Base-by-base conservation (phyloP, 2,113 vertebrate species). In the Nibea coibor region DNA sequence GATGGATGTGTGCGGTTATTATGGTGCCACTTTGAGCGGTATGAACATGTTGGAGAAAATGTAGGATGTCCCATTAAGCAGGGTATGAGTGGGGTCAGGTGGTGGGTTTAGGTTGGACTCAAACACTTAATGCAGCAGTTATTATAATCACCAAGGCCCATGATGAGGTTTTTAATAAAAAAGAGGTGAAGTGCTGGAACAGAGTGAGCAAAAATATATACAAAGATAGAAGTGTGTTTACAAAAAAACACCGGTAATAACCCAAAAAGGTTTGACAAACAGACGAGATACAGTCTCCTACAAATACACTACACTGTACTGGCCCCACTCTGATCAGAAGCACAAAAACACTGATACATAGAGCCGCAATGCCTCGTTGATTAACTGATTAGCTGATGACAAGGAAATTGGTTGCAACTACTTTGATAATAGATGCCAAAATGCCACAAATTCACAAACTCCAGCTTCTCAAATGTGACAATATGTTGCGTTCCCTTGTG, bases 1-100 rank as follows among this genome's bases (percentile, higher is more conserved):
- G 47, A 65, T 48, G 50, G 28, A 78, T 51, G 71, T 78, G 50
- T 76, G 64, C 43, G 31, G 66, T 75, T 78, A 75, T 70, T 76
- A 71, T 68, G 28, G 24, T 26, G 57, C 45, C 42, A 65, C 45
- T 45, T 26, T 47, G 17, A 53, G 58, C 47, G 47, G 12, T 48
- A 53, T 70, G 6, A 77, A 75, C 35, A 63, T 22, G 64, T 24
- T 24, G 24, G 48, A 78, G 70, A 67, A 86, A 42, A 87, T 59
- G 43, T 16, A 67, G 26, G 62, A 48, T 39, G 14, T 42, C 28
- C 10, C 26, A 73, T 45, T 43, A 1, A 48, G 28, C 4, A 9
- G 24, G 12, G 22, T 15, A 57, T 57, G 9, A 71, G 72, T 15
- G 10, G 50, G 45, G 53, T 75, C 57, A 54, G 51, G 54, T 57